Evolutionary conservation across 2,113 vertebrate species (phyloP).

Genomic region (Rhinogobius similis): DNA sequence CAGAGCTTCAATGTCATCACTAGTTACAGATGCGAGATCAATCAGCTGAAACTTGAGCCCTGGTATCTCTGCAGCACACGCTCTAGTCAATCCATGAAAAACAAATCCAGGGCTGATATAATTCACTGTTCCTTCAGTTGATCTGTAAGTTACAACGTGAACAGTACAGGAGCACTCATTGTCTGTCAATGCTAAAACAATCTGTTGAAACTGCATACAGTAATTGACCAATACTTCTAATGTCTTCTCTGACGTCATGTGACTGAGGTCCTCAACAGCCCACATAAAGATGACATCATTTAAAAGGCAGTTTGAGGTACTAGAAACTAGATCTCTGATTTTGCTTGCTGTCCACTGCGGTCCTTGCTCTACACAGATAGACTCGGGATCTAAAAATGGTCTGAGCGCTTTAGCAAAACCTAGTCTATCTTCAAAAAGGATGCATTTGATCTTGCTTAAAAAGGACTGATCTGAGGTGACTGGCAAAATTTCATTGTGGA

Average conservation of each 20-base stretch:
- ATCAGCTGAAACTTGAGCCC: constrained; percentile 83
- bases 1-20: constrained; percentile 77
- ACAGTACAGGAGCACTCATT: constrained; percentile 48
- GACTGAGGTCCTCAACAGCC: constrained; percentile 77
- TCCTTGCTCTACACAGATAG: constrained; percentile 63
- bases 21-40: constrained; percentile 79
- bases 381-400: constrained; percentile 74
- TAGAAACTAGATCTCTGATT: constrained; percentile 37
- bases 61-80: constrained; percentile 78
- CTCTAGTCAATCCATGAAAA: constrained; percentile 82
- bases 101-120: constrained; percentile 81
- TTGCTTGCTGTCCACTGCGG: constrained; percentile 37
- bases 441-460: constrained; percentile 66
- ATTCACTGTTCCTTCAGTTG: constrained; percentile 76
- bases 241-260: constrained; percentile 63
- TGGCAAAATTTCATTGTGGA: constrained; percentile 76
- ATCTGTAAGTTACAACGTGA: constrained; percentile 81
- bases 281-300: constrained; percentile 82
- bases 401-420: constrained; percentile 76
- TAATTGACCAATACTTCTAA: constrained; percentile 75
- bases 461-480: constrained; percentile 19
- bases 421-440: constrained; percentile 83
- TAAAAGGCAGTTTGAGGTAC: constrained; percentile 53
- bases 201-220: constrained; percentile 82
- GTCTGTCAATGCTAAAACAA: constrained; percentile 77